phyloP scores from a whole-genome alignment of 2,888 invertebrate genomes.

The Troides helena region DNA sequence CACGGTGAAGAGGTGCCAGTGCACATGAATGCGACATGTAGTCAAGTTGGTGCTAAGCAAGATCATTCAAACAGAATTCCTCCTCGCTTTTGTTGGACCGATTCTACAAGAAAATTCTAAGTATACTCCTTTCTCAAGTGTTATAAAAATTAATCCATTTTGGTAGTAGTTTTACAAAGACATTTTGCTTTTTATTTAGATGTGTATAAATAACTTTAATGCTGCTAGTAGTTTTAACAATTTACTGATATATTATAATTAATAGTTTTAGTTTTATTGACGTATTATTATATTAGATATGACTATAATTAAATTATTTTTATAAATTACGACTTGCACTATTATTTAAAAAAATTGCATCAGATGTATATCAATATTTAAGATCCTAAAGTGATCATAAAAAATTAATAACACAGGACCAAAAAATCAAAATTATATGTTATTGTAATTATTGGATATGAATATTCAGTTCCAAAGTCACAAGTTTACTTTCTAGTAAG shows the following conservation, averaged over 20 bases:
- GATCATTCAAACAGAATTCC: conserved; percentile 57
- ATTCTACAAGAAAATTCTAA: conserved; percentile 45
- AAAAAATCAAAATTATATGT: too few relatives aligned
- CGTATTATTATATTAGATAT: background rate
- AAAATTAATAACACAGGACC: too few relatives aligned
- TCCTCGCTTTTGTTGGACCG: conserved; percentile 68
- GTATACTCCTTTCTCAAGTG: background rate
- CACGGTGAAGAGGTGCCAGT: conserved; percentile 49
- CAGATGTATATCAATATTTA: too few relatives aligned
- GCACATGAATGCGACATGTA: conserved; percentile 30
- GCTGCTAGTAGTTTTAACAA: background rate
- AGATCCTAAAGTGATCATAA: too few relatives aligned
- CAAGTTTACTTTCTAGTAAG: too few relatives aligned
- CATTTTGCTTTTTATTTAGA: background rate
- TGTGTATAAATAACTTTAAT: background rate
- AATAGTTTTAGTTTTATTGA: background rate
- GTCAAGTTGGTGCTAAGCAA: conserved; percentile 42
- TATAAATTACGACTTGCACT: too few relatives aligned
- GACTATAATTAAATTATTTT: background rate
- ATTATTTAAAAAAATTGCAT: too few relatives aligned
- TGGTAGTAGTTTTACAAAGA: conserved; percentile 29
- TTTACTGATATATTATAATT: background rate
- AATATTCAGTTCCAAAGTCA: too few relatives aligned
- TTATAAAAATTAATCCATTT: conserved; percentile 22
- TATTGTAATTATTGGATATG: too few relatives aligned